Base-by-base conservation (phyloP, 2,113 vertebrate species). In the Dicerorhinus sumatrensis region DNA sequence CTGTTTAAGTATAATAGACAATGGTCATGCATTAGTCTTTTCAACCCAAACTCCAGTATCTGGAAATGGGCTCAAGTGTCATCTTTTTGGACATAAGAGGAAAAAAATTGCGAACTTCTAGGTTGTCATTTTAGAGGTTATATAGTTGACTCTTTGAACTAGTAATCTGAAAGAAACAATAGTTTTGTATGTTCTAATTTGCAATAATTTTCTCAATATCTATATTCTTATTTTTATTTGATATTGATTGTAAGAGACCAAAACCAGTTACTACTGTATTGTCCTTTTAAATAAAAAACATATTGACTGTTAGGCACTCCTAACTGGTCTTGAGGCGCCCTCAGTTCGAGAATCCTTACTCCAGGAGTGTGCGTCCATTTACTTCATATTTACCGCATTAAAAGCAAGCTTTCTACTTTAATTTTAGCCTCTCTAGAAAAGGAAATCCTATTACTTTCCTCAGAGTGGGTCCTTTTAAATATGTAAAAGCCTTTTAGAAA, bases 401-500 rank as follows among this genome's bases (percentile, higher is more conserved):
- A 96, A 82, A 88, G 67, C 81, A 58, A 65, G 31, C 33, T 33
- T 9, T 5, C 18, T 46, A 6, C 18, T 94, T 75, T 29, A 54
- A 25, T 51, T 94, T 76, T 39, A 54, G 36, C 27, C 39, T 88
- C 23, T 89, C 51, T 81, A 23, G 97, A 31, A 73, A 84, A 93
- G 58, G 63, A 85, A 72, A 76, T 95, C 29, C 46, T 65, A 14
- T 81, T 14, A 42, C 42, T 75, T 62, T 81, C 23, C 77, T 96
- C 46, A 42, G 73, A 86, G 18, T 42, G 9, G 16, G 23, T 23
- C 39, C 63, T 36, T 88, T 39, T 56, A 81, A 84, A 85, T 88
- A 79, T 39, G 65, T 77, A 42, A 89, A 96, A 95, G 27, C 51
- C 67, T 89, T 89, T 73, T 65, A 85, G 58, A 86, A 89, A 89